Percentiles rank a stretch among this genome's conserved stretches.
These are phyloP conservation scores for Pyrrhosoma nymphula DNA, from an alignment of 2,888 invertebrate genomes.

Conservation along the genomic window DNA sequence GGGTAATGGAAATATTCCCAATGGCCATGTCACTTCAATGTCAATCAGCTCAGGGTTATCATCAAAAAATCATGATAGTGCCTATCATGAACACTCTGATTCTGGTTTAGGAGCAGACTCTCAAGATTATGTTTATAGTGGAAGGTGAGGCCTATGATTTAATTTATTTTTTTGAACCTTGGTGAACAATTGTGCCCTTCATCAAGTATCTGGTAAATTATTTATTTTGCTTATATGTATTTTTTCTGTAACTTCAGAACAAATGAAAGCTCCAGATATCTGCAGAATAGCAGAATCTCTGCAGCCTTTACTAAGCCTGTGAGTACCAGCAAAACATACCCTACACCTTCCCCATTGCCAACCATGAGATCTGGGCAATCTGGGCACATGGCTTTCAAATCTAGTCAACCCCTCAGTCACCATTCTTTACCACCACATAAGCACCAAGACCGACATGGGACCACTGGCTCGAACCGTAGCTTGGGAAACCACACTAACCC, in stretches of 20 bases:
- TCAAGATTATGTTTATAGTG: slow-evolving; percentile 87
- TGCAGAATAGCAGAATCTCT: slow-evolving; percentile 71
- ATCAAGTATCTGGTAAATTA: not conserved
- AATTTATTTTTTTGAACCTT: not conserved
- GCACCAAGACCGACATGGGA: slow-evolving; percentile 57
- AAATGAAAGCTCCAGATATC: slow-evolving; percentile 83
- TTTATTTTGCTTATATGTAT: not conserved
- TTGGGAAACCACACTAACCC: slow-evolving; percentile 67
- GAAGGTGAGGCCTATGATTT: slow-evolving; percentile 79
- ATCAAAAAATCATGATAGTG: slow-evolving; percentile 76
- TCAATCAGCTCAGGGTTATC: slow-evolving; percentile 51
- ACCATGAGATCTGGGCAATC: slow-evolving; percentile 57
- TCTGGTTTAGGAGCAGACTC: slow-evolving; percentile 86
- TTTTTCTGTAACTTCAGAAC: slow-evolving; percentile 76
- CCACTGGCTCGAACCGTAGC: slow-evolving; percentile 49
- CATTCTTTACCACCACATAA: slow-evolving; percentile 59
- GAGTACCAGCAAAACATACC: slow-evolving; percentile 69
- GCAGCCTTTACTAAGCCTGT: slow-evolving; percentile 70
- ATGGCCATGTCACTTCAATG: slow-evolving; percentile 69
- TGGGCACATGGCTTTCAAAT: slow-evolving; percentile 53
- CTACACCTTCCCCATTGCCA: slow-evolving; percentile 66
- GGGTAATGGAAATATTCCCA: slow-evolving; percentile 71
- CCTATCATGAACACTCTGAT: slow-evolving; percentile 86
- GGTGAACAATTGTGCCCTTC: not conserved
- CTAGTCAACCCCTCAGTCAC: slow-evolving; percentile 66